These are phyloP conservation scores for Oreohelix idahoensis DNA, from an alignment of 1,140 invertebrate species.

Conservation along the genomic window DNA sequence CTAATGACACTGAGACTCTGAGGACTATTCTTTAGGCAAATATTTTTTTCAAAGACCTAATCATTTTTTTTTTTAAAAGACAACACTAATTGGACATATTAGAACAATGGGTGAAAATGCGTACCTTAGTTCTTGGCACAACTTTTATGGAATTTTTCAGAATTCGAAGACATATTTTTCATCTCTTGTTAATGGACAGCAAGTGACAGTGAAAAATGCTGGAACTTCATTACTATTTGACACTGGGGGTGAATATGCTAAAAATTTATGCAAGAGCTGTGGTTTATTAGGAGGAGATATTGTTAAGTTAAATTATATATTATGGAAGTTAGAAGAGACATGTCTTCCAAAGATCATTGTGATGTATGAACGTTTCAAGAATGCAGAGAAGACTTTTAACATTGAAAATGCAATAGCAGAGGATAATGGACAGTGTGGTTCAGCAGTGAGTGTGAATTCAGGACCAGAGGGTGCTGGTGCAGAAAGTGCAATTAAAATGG, in stretches of 20 bases:
- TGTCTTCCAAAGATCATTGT: constrained; percentile 28
- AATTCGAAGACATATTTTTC: constrained; percentile 27
- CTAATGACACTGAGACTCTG: no score
- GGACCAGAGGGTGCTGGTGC: not conserved
- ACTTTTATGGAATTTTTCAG: constrained; percentile 25
- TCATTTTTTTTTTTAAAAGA: no score
- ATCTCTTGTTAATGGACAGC: not conserved
- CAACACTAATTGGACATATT: not conserved
- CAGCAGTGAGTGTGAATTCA: not conserved
- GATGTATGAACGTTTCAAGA: constrained; percentile 25
- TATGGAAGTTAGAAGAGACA: constrained; percentile 34
- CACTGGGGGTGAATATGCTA: constrained; percentile 25
- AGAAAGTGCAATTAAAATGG: not conserved
- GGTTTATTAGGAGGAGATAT: constrained; percentile 31
- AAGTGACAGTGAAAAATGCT: constrained; percentile 22
- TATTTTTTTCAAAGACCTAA: no score
- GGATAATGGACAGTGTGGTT: not conserved
- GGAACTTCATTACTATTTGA: constrained; percentile 34
- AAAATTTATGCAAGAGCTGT: constrained; percentile 23
- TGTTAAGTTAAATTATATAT: constrained; percentile 27
- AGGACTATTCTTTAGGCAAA: no score
- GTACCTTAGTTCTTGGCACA: constrained; percentile 17
- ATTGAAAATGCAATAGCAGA: not conserved
- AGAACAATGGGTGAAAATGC: constrained; percentile 20
- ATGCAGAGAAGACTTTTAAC: not conserved